Base-by-base conservation (phyloP, 1,140 invertebrate genomes). In the Pachypeltis micranthus region DNA sequence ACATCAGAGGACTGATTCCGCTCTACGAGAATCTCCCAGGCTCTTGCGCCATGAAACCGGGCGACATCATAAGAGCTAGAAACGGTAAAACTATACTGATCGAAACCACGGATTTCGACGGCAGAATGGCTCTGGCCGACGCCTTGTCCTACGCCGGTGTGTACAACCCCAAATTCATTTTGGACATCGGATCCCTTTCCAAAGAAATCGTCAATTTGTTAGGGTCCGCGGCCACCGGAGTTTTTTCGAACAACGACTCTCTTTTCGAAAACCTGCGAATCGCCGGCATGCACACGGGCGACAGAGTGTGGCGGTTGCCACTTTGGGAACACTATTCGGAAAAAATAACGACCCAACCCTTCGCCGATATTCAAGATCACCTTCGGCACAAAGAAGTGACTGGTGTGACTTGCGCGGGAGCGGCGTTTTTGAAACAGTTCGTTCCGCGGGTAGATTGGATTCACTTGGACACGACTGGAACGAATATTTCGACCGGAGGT, bases 51-150 rank as follows among this genome's bases (percentile, higher is more conserved):
- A 80, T 78, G 63, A 80, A 81, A 69, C 82, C 83, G 19, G 82
- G 83, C 3, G 83, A 85, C 73, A 82, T 85, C 16, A 78, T 85
- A 12, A 78, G 72, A 31, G 79, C 81, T 23, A 78, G 78, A 74
- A 85, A 83, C 72, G 83, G 82, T 14, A 85, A 84, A 73, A 80
- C 78, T 24, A 83, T 85, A 63, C 78, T 83, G 63, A 74, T 85
- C 59, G 79, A 85, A 67, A 81, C 83, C 61, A 85, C 84, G 19
- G 83, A 85, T 75, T 81, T 81, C 21, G 84, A 84, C 65, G 84
- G 84, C 7, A 70, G 83, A 57, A 70, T 86, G 12, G 77, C 84
- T 61, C 69, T 86, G 31, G 81, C 81, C 44, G 85, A 86, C 73
- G 82, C 81, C 29, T 69, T 86, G 1, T 77, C 75, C 63, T 85